Evolutionary conservation across 2,888 invertebrate species (phyloP).

Genomic region (Macrosiphum euphorbiae): DNA sequence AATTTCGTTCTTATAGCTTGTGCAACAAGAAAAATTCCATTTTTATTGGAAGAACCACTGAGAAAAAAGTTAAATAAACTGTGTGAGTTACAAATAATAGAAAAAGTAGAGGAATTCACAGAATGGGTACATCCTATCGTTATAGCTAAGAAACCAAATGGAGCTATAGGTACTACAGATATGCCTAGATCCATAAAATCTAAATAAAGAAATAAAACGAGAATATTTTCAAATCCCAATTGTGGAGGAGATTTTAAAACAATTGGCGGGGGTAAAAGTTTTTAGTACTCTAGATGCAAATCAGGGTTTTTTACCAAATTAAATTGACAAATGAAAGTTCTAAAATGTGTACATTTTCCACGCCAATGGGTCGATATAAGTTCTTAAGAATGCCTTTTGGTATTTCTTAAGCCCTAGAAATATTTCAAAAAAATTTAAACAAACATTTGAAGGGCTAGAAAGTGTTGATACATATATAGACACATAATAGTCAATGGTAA

Average conservation of each 20-base stretch:
- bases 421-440: constrained; percentile 67
- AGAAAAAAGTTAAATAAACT: too few relatives aligned
- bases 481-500: constrained; percentile 67
- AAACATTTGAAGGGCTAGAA: constrained; percentile 64
- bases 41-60: too few relatives aligned
- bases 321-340: constrained; percentile 67
- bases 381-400: constrained; percentile 68
- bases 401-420: constrained; percentile 68
- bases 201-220: constrained; percentile 68
- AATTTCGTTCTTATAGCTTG: too few relatives aligned
- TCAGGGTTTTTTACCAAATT: constrained; percentile 68
- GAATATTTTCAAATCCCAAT: constrained; percentile 65
- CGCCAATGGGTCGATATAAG: constrained; percentile 68
- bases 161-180: constrained; percentile 68
- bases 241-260: constrained; percentile 24
- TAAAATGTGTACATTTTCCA: constrained; percentile 68
- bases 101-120: constrained; percentile 64
- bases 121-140: constrained; percentile 69
- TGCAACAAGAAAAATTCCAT: constrained; percentile 45
- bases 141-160: constrained; percentile 68
- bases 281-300: constrained; percentile 65
- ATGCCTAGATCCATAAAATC: constrained; percentile 69
- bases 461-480: constrained; percentile 68
- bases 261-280: constrained; percentile 66
- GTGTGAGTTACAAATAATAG: too few relatives aligned